phyloP scores from a whole-genome alignment of 2,113 vertebrate genomes.

The Chaetops frenatus region DNA sequence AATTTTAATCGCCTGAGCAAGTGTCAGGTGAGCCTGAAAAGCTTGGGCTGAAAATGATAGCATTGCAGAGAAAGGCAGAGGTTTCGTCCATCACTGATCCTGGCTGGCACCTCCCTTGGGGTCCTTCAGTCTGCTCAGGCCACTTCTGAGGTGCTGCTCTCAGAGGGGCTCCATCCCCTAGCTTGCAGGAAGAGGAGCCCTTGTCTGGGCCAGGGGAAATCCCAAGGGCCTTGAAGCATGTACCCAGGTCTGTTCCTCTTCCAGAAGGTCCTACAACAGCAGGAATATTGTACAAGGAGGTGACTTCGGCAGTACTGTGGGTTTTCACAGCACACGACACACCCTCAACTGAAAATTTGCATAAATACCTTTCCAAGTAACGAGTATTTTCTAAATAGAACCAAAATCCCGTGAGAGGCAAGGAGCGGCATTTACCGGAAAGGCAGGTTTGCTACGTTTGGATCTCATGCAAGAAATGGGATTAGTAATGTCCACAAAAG shows the following conservation, averaged over 20 bases:
- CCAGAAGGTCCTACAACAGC: not conserved
- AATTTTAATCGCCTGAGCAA: not conserved
- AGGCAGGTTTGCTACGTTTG: not conserved
- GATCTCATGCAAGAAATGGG: not conserved
- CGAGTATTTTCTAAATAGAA: not conserved
- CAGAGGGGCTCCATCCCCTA: not conserved
- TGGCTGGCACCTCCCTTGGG: not conserved
- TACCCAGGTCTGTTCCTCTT: not conserved
- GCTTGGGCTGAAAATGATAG: not conserved
- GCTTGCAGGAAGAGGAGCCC: not conserved
- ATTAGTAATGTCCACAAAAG: not conserved
- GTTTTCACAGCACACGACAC: not conserved
- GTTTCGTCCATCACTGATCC: not conserved
- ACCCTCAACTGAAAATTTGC: not conserved
- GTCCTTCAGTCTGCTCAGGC: not conserved
- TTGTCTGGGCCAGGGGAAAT: not conserved
- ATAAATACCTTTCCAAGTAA: not conserved
- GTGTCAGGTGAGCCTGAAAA: not conserved
- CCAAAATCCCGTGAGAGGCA: not conserved
- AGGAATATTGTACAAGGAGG: not conserved
- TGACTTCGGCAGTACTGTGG: not conserved
- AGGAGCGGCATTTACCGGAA: not conserved
- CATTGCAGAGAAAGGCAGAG: not conserved
- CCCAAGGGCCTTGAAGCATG: rapidly evolving
- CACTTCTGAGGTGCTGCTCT: not conserved